Base-by-base conservation (phyloP, 2,113 vertebrate genomes). In the Orcinus orca region DNA sequence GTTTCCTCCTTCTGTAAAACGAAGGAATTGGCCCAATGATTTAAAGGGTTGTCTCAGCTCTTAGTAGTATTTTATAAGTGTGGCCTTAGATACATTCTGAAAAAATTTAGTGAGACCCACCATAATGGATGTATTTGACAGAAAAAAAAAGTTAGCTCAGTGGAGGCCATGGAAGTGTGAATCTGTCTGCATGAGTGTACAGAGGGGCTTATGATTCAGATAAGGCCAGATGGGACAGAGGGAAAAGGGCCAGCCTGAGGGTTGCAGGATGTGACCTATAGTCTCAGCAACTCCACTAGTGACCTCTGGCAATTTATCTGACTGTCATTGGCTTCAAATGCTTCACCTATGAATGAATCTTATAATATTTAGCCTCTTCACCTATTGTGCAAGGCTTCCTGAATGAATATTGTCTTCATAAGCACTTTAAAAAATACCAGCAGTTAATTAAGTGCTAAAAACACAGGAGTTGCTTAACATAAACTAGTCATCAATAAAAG, bases 341-440 rank as follows among this genome's bases (percentile, higher is more conserved):
- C 3, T 41, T 36, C 41, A 65, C 17, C 17, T 70, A 0, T 20
- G 68, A 85, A 33, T 41, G 0, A n/a, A 0, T 36, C 8, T 86
- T 82, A 29, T 60, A 81, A 83, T 18, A 53, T 53, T 53, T 53
- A 93, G 3, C n/a, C 41, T 88, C 0, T 2, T 8, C 2, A 55
- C 20, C 25, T 55, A 18, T 80, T 88, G 83, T 62, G 36, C 26
- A 94, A 80, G 38, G 3, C 5, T 96, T 94, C 21, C 8, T 95
- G 26, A 62, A 41, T 81, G 17, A 93, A 71, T 55, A 94, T 53
- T 47, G 17, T 38, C 53, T 10, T 7, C 36, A 5, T 38, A 63
- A 79, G 25, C 1, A 47, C 41, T 68, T 74, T 29, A 8, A 71
- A 67, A 92, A 76, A 62, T 55, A 58, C 10, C 41, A 58, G 20